These are phyloP conservation scores for Gobionotothen gibberifrons DNA, from an alignment of 2,797 vertebrate genomes.

Conservation along the genomic window DNA sequence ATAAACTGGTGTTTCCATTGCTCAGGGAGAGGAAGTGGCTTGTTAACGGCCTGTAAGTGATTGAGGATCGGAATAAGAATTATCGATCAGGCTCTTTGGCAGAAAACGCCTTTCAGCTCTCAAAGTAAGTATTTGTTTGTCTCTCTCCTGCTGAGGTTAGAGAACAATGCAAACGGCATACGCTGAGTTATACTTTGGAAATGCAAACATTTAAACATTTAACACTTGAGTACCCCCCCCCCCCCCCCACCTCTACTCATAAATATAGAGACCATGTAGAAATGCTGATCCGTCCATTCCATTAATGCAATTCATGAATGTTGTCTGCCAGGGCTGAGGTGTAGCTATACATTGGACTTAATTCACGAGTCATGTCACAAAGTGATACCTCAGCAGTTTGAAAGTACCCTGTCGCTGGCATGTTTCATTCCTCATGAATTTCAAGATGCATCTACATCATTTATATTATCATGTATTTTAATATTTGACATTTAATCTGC, in stretches of 20 bases:
- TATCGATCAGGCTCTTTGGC: slow-evolving; percentile 48
- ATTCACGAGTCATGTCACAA: slow-evolving; percentile 29
- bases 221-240: background rate
- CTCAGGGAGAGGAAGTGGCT: slow-evolving; percentile 35
- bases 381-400: slow-evolving; percentile 19
- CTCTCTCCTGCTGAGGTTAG: slow-evolving; percentile 16
- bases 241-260: background rate
- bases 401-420: background rate
- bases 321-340: slow-evolving; percentile 3
- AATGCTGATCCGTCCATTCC: slow-evolving; percentile 38
- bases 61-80: slow-evolving; percentile 28
- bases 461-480: background rate
- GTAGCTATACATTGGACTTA: slow-evolving; percentile 8
- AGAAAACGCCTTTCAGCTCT: slow-evolving; percentile 26
- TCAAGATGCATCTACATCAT: background rate
- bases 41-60: slow-evolving; percentile 50
- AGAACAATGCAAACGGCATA: slow-evolving; percentile 34
- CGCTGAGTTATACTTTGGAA: slow-evolving; percentile 31
- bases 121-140: slow-evolving; percentile 54
- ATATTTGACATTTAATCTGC: background rate
- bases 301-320: slow-evolving; percentile 15
- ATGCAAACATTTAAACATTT: slow-evolving; percentile 60
- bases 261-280: slow-evolving; percentile 46
- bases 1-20: slow-evolving; percentile 12
- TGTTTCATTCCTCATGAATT: slow-evolving; percentile 7